Evolutionary conservation across 1,140 invertebrate species (phyloP).

Genomic region (Alviniconcha marisindica): DNA sequence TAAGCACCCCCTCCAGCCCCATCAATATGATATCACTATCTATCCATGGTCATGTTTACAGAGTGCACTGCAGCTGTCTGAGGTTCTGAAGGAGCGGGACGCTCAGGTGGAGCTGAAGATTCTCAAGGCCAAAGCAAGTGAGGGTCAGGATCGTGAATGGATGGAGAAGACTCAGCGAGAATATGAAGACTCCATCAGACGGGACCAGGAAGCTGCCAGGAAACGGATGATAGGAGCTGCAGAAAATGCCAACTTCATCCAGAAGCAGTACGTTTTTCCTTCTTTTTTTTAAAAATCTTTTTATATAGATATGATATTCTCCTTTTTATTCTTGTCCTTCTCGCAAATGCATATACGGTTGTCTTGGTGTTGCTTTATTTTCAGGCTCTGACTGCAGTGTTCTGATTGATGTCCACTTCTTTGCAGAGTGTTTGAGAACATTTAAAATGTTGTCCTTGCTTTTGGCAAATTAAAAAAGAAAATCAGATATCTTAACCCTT

Average conservation of each 20-base stretch:
- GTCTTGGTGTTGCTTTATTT: no score
- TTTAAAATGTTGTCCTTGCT: no score
- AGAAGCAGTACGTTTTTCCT: slow-evolving; percentile 67
- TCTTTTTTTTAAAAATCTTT: slow-evolving; percentile 11
- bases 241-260: slow-evolving; percentile 66
- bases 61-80: slow-evolving; percentile 74
- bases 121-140: slow-evolving; percentile 63
- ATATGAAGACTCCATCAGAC: slow-evolving; percentile 65
- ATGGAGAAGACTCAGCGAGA: slow-evolving; percentile 55
- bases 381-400: no score
- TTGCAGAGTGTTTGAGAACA: no score
- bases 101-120: slow-evolving; percentile 75
- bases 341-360: not conserved
- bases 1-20: no score
- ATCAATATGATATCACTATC: not conserved
- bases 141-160: slow-evolving; percentile 66
- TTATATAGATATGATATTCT: not conserved
- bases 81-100: slow-evolving; percentile 76
- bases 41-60: slow-evolving; percentile 47
- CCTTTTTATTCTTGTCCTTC: not conserved
- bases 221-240: slow-evolving; percentile 57
- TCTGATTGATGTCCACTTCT: no score
- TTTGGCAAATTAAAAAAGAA: no score
- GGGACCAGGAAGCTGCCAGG: slow-evolving; percentile 67
- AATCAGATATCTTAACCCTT: no score